Base-by-base conservation (phyloP, 2,113 vertebrate species). In the Prunella fulvescens region DNA sequence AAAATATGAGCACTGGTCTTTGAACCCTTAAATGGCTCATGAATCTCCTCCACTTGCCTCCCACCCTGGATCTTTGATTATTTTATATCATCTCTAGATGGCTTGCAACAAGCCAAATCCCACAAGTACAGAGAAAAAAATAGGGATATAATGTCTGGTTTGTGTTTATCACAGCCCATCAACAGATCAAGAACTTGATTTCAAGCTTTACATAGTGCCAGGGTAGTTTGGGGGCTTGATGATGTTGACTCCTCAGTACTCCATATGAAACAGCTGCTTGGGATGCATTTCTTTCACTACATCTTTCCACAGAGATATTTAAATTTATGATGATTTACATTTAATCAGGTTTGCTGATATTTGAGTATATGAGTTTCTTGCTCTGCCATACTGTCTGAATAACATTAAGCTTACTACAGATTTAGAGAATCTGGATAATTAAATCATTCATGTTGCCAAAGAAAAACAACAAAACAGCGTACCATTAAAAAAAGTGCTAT, bases 221-320 rank as follows among this genome's bases (percentile, higher is more conserved):
- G 23, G 44, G 10, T 39, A 18, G 31, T 64, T 45, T 42, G 39
- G 57, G 18, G 31, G 7, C 11, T 72, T 42, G 62, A 14, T 69
- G 20, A 24, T 35, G 8, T 61, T 58, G 33, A 18, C 22, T 82
- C 25, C 40, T 80, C 37, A 29, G 14, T 26, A 12, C 6, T 86
- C 37, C 23, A 8, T 14, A 17, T 0, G 14, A 65, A 93, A 20
- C 45, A 92, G 50, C 47, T 88, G 62, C 14, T 53, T 53, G 60
- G 54, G 47, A 65, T 86, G 25, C 42, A 61, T 78, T 88, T 77
- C 35, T 69, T 66, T 61, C 66, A 62, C 62, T 70, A 5, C 33
- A 25, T 73, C 31, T 80, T 96, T 88, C 85, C 71, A 61, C 18
- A 18, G 58, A 64, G 82, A 86, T 92, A 81, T 88, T 93, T 65